Conservation (phyloP, 2,797 vertebrate species). For the Ammospiza maritima region DNA sequence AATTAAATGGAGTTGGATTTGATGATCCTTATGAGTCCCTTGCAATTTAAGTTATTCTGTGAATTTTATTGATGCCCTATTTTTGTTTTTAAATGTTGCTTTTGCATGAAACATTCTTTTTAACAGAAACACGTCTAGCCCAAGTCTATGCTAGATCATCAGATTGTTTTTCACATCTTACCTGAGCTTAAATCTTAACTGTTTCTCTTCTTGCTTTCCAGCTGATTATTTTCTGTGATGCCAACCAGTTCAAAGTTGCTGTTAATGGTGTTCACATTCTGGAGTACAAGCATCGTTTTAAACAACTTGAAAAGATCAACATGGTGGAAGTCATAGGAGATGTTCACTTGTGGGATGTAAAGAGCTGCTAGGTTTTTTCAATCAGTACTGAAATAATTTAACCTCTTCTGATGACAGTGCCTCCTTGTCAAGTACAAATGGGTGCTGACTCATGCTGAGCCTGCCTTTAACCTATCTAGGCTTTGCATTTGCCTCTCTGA, state of each 20-base stretch:
- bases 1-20: background rate
- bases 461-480: background rate
- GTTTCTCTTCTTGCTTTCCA: constrained; percentile 63
- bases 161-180: background rate
- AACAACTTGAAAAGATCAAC: constrained; percentile 82
- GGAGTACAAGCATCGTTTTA: constrained; percentile 88
- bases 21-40: background rate
- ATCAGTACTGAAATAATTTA: background rate
- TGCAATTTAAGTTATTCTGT: background rate
- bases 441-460: background rate
- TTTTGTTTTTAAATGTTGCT: background rate
- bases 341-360: constrained; percentile 80
- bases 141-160: background rate
- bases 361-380: constrained; percentile 77
- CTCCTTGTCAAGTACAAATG: background rate
- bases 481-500: background rate
- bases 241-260: constrained; percentile 84
- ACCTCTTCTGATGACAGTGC: background rate
- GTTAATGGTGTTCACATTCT: constrained; percentile 88
- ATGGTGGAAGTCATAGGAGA: constrained; percentile 84
- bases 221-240: constrained; percentile 88
- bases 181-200: background rate
- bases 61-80: background rate
- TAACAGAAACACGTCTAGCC: background rate
- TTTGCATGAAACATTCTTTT: background rate